These are phyloP conservation scores for Lymantria dispar DNA, from an alignment of 2,888 invertebrate genomes.

Conservation along the genomic window DNA sequence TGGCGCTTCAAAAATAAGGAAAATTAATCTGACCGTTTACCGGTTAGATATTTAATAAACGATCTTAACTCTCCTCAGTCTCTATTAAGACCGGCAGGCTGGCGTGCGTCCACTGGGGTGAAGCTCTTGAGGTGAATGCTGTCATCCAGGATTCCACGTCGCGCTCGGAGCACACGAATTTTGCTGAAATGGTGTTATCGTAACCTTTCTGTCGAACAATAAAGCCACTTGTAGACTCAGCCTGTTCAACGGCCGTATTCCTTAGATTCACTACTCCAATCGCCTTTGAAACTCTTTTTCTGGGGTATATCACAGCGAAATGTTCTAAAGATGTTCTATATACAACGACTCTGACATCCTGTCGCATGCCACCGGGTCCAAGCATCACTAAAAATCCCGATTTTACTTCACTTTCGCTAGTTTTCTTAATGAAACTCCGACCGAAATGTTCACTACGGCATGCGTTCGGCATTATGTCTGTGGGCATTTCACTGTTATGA, in stretches of 20 bases:
- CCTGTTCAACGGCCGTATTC: slow-evolving; percentile 82
- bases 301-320: slow-evolving; percentile 85
- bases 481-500: slow-evolving; percentile 64
- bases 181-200: slow-evolving; percentile 83
- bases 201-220: slow-evolving; percentile 84
- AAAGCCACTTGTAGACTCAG: slow-evolving; percentile 75
- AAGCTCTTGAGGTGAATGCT: slow-evolving; percentile 78
- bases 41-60: slow-evolving; percentile 28
- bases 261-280: slow-evolving; percentile 84
- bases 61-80: slow-evolving; percentile 76
- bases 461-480: slow-evolving; percentile 57
- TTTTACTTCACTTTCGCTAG: slow-evolving; percentile 82
- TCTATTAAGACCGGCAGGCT: slow-evolving; percentile 84
- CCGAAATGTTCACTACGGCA: slow-evolving; percentile 62
- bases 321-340: slow-evolving; percentile 85
- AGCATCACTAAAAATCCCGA: slow-evolving; percentile 84
- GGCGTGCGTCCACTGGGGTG: slow-evolving; percentile 69
- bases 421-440: slow-evolving; percentile 52
- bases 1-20: slow-evolving; percentile 41
- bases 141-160: slow-evolving; percentile 83
- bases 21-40: slow-evolving; percentile 44
- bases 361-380: slow-evolving; percentile 81
- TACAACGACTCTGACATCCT: slow-evolving; percentile 84
- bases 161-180: slow-evolving; percentile 81
- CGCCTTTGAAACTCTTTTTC: slow-evolving; percentile 84